Percentiles rank a stretch among this genome's conserved stretches.
Evolutionary conservation across 1,140 invertebrate species (phyloP).

Genomic region (Sogatella furcifera): DNA sequence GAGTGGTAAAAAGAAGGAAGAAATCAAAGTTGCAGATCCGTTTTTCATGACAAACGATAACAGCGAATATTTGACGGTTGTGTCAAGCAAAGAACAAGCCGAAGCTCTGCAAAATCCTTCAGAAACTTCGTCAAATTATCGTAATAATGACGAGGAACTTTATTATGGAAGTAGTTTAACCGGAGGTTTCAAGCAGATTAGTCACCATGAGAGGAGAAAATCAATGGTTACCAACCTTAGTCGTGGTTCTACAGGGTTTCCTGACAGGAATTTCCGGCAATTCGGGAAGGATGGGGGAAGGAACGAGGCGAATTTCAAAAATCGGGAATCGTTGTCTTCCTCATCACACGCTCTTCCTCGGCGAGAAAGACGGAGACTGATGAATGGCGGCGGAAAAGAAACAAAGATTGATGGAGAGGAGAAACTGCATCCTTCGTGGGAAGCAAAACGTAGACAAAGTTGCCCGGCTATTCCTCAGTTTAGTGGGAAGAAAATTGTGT

Average conservation of each 20-base stretch:
- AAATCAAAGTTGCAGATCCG: conserved; percentile 9
- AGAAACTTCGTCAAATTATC: neutral
- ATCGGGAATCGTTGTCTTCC: too few relatives aligned
- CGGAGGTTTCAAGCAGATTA: neutral
- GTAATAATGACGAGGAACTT: neutral
- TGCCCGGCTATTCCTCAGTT: neutral
- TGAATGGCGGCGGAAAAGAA: neutral
- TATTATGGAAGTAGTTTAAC: neutral
- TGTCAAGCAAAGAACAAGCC: neutral
- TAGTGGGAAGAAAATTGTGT: conserved; percentile 17
- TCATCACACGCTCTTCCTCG: neutral
- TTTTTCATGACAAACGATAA: conserved; percentile 10
- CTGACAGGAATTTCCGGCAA: neutral
- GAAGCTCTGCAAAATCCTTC: neutral
- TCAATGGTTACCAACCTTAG: neutral
- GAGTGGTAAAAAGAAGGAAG: neutral
- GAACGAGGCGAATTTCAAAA: too few relatives aligned
- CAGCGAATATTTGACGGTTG: conserved; percentile 3
- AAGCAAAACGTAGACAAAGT: conserved; percentile 13
- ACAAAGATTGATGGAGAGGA: neutral
- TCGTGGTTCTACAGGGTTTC: neutral
- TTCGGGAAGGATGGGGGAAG: neutral
- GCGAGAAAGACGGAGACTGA: neutral
- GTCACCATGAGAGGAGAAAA: neutral
- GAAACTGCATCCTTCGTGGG: conserved; percentile 18